Base-by-base conservation (phyloP, 2,113 vertebrate genomes). In the Laterallus jamaicensis region DNA sequence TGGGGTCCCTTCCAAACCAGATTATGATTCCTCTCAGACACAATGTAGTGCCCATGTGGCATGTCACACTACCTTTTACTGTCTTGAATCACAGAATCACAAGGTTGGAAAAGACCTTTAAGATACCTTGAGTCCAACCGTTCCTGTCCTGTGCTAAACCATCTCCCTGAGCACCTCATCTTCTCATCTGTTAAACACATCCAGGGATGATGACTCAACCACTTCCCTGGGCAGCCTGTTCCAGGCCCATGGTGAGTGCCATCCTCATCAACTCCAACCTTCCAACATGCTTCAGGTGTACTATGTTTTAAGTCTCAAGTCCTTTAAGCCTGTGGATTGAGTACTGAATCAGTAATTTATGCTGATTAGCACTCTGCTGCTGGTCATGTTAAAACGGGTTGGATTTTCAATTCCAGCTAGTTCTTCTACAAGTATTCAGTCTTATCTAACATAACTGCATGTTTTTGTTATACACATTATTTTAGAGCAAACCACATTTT, bases 1-100 rank as follows among this genome's bases (percentile, higher is more conserved):
- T 47, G 44, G 44, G 44, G 16, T 47, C 17, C 44, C 17, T 47
- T 47, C 44, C 44, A 47, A 47, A 8, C 17, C 17, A 47, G 44
- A 9, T 17, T 47, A 18, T 47, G 44, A 18, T 47, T 90, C 78
- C 94, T 97, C 90, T 95, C 91, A 84, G 87, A 77, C 88, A 88
- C 85, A 90, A 95, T 64, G 40, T 17, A 91, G 60, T 62, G 93
- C 75, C 60, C 96, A 95, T 85, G 96, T 93, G 96, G 94, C 78
- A 22, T 24, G 75, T 92, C 97, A 98, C 96, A 96, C 93, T 64
- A 4, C 8, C 39, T n/a, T 80, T 62, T 76, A 26, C 40, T 66
- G 47, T 32, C 64, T 19, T 47, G 44, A 47, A 47, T 47, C 44
- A 47, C 17, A 47, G 44, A 47, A 18, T 47, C 18, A 19, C 44